A percentile compares a stretch with the other conserved stretches of the same genome.
These are phyloP conservation scores for Aphelenchoides avenae DNA, from an alignment of 1,140 invertebrate genomes.

Conservation along the genomic window DNA sequence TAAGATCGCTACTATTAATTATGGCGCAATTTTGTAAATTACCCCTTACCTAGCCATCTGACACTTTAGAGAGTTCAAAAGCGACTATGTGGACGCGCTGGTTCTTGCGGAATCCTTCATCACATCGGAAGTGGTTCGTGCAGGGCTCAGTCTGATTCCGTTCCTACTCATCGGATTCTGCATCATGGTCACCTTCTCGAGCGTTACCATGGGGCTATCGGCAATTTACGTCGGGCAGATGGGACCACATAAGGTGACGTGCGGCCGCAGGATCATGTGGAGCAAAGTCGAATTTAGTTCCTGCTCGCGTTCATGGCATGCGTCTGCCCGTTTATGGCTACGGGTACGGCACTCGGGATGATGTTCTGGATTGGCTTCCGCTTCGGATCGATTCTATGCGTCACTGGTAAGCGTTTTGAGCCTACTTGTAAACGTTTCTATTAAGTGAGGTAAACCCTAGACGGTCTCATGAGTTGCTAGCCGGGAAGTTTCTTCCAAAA, in stretches of 20 bases:
- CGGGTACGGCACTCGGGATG: slow-evolving; percentile 47
- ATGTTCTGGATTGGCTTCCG: slow-evolving; percentile 54
- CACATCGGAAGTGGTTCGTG: slow-evolving; percentile 52
- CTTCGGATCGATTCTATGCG: slow-evolving; percentile 49
- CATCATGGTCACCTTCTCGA: slow-evolving; percentile 54
- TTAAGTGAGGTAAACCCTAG: too few relatives aligned
- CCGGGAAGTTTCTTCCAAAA: too few relatives aligned
- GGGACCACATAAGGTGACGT: slow-evolving; percentile 27
- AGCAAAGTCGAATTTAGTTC: slow-evolving; percentile 18
- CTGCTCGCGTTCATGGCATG: slow-evolving; percentile 48
- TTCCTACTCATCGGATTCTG: slow-evolving; percentile 56
- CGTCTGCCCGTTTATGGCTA: slow-evolving; percentile 55
- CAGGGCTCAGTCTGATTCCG: slow-evolving; percentile 52
- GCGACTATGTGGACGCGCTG: slow-evolving; percentile 50
- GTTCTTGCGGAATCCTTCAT: slow-evolving; percentile 52
- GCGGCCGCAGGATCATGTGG: slow-evolving; percentile 30
- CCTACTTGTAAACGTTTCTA: slow-evolving; percentile 26
- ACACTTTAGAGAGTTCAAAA: slow-evolving; percentile 57
- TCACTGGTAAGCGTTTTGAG: slow-evolving; percentile 37
- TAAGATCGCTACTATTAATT: too few relatives aligned
- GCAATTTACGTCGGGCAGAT: slow-evolving; percentile 36
- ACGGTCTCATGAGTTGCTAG: too few relatives aligned
- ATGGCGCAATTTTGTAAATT: too few relatives aligned
- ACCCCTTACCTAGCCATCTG: slow-evolving; percentile 1
- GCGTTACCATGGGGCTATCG: slow-evolving; percentile 47